Base-by-base conservation (phyloP, 2,888 invertebrate species). In the Oligia strigilis region DNA sequence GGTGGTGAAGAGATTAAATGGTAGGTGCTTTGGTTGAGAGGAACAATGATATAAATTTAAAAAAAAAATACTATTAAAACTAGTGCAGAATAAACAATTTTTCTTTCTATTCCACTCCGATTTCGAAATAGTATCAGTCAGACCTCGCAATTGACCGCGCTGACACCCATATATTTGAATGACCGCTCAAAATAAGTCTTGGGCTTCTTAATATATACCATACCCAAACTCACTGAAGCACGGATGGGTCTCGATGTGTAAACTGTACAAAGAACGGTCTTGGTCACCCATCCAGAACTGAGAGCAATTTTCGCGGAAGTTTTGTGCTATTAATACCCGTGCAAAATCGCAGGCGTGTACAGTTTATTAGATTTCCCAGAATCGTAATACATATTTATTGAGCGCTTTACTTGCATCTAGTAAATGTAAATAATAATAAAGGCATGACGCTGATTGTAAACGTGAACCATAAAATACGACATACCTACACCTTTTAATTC, bases 311-410 rank as follows among this genome's bases (percentile, higher is more conserved):
- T 69, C 70, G 60, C 52, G 29, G 46, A 72, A 81, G 55, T 81
- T 73, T 69, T 29, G 46, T 60, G 4, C 40, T 60, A 65, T 73
- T 71, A 82, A 86, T 70, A 82, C 46, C 65, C 60, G 17, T 62
- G 40, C 49, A 75, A 81, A 84, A 81, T 67, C 52, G 11, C 72
- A 70, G n/a, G 40, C 65, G 49, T 62, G 29, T 46, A 49, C 55
- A 55, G 66, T 75, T 86, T 78, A 83, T 73, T 79, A 14, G 78
- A 76, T 74, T 87, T 84, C 83, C 40, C n/a, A 65, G 84, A 86
- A 86, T 23, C 36, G 58, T 65, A 49, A 70, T 58, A 40, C 13
- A 71, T 79, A 86, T 79, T 83, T 83, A 79, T 80, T 77, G 60
- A 65, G 46, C 46, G 55, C 13, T 79, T 73, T 71, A 64, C 77